Conservation (phyloP, 37 sponge, comb jelly and placozoan species). For the Lycopodina hypogea region DNA sequence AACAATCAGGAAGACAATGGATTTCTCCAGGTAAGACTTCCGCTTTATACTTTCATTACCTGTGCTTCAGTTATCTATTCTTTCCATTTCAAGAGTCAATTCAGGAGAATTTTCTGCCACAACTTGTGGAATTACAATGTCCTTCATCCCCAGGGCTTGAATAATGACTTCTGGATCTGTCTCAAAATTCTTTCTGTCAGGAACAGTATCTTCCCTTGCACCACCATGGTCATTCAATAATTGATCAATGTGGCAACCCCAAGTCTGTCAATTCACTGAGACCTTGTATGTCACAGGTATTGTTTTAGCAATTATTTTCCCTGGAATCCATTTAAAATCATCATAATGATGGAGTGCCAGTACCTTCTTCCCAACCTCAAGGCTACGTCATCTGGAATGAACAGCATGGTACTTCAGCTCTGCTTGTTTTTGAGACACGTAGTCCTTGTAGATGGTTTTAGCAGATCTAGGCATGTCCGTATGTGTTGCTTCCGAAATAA, state of each 20-base stretch:
- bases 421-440: not conserved
- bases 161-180: not conserved
- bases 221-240: not conserved
- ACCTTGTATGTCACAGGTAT: constrained; percentile 5
- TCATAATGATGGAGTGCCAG: not conserved
- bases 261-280: not conserved
- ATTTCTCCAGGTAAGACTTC: not conserved
- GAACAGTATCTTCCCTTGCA: not conserved
- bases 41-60: not conserved
- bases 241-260: constrained; percentile 19
- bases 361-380: not conserved
- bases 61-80: not conserved
- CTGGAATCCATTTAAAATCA: constrained; percentile 4
- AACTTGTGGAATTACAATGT: too few species aligned
- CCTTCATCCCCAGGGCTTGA: too few species aligned
- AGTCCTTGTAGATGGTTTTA: not conserved
- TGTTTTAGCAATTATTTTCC: not conserved
- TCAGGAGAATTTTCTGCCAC: too few species aligned
- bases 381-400: not conserved
- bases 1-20: not conserved
- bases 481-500: not conserved
- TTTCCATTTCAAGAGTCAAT: not conserved
- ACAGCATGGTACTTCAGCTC: not conserved
- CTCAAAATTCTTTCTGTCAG: not conserved
- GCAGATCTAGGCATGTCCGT: constrained; percentile 11